phyloP scores from a whole-genome alignment of 2,113 vertebrate species.

The Columbina picui region DNA sequence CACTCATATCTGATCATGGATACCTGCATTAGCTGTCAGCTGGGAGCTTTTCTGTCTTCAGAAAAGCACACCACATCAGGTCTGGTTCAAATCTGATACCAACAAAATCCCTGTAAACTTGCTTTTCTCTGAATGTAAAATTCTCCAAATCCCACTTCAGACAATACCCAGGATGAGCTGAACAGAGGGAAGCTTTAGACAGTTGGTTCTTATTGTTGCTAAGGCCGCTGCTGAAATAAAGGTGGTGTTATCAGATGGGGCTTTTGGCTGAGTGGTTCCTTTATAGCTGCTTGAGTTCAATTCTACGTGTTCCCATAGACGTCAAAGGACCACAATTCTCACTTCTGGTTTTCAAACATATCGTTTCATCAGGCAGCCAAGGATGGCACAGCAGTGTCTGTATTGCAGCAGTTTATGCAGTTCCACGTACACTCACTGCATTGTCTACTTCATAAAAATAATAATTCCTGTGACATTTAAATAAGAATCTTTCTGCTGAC shows the following conservation, averaged over 20 bases:
- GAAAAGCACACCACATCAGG: not conserved
- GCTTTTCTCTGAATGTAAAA: not conserved
- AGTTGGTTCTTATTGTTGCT: not conserved
- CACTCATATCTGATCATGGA: not conserved
- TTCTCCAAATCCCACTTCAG: conserved; percentile 50
- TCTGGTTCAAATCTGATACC: conserved; percentile 6
- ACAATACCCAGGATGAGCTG: conserved; percentile 18
- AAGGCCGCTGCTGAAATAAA: conserved; percentile 6
- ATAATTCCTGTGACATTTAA: not conserved
- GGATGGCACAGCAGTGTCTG: fast-evolving
- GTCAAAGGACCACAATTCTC: not conserved
- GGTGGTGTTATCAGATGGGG: not conserved
- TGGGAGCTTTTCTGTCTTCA: conserved; percentile 26
- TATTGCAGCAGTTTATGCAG: not conserved
- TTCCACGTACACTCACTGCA: not conserved
- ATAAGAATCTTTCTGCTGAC: not conserved
- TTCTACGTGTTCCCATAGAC: not conserved
- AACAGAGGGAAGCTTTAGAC: conserved; percentile 10
- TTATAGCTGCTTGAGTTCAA: not conserved
- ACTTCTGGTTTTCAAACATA: not conserved
- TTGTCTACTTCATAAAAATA: not conserved
- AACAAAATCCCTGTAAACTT: conserved; percentile 14
- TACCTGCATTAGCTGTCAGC: not conserved
- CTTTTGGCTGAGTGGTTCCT: not conserved
- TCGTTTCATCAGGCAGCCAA: not conserved